Evolutionary conservation across 2,888 invertebrate species (phyloP).

Genomic region (Platycheirus albimanus): DNA sequence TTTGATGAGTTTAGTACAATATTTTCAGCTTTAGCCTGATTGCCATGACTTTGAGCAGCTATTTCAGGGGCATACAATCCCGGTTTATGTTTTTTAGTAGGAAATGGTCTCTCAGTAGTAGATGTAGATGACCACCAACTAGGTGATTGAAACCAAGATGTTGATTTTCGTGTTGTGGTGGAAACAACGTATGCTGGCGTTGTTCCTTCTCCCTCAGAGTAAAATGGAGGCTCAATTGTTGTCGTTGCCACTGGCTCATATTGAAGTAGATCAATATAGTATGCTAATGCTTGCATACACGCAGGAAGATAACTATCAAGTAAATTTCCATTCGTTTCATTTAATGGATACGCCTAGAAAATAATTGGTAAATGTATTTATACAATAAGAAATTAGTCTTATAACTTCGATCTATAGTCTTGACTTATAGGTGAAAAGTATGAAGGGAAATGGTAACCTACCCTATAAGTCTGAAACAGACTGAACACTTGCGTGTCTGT

Average conservation of each 20-base stretch:
- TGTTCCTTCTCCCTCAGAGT: conserved; percentile 72
- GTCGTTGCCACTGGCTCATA: conserved; percentile 81
- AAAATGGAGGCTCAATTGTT: conserved; percentile 82
- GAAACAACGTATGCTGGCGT: conserved; percentile 24
- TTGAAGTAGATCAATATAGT: conserved; percentile 82
- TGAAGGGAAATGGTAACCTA: too few species aligned
- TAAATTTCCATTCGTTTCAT: conserved; percentile 72
- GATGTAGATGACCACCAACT: conserved; percentile 74
- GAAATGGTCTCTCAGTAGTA: conserved; percentile 76
- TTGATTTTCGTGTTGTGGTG: conserved; percentile 59
- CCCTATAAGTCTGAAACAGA: too few species aligned
- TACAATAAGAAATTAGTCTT: too few species aligned
- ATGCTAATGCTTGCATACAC: conserved; percentile 82
- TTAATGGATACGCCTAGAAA: conserved; percentile 20
- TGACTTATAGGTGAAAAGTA: too few species aligned
- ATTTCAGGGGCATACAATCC: conserved; percentile 78
- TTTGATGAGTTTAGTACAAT: too few species aligned
- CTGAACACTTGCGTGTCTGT: too few species aligned
- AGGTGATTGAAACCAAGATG: conserved; percentile 67
- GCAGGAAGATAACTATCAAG: conserved; percentile 81
- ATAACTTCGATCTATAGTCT: too few species aligned
- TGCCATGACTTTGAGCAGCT: conserved; percentile 15
- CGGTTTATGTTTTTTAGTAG: conserved; percentile 78
- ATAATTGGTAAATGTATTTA: too few species aligned
- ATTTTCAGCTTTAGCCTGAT: neutral